Base-by-base conservation (phyloP, 2,797 vertebrate species). In the Yasuhikotakia modesta region DNA sequence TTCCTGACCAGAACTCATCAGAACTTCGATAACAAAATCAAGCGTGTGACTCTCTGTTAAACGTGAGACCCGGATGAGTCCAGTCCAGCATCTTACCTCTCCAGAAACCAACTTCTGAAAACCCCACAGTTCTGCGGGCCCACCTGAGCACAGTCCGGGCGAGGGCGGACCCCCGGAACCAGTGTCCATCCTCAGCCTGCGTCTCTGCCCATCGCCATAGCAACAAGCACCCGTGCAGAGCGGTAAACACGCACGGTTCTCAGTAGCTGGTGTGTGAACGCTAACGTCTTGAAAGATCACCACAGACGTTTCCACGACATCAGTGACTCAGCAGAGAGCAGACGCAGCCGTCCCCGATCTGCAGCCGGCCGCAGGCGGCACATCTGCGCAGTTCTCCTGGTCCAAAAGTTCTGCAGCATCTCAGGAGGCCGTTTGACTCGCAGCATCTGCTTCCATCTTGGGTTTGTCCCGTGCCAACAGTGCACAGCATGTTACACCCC, bases 41-140 rank as follows among this genome's bases (percentile, higher is more conserved):
- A 35, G 6, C 6, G 32, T 5, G 32, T 5, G 32, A 35, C 32
- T 10, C 32, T 10, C 5, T 19, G 50, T 13, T 46, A 46, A 19
- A 52, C n/a, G 19, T 55, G 19, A 53, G 50, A 48, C 12, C 14
- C 13, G 30, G 30, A 39, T 39, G 58, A 58, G 79, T 46, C 74
- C 24, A 79, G 79, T 61, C n/a, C 16, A 50, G 4, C 1, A 32
- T 53, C 79, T 78, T 4, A 39, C 67, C n/a, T 43, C 4, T 4
- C 78, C 46, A 2, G 52, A 67, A 64, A 86, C 57, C 60, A 84
- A 70, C 55, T 81, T 71, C 16, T 81, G 79, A 39, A 39, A 6
- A 39, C 10, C 35, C 35, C 35, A 39, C 7, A 39, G 35, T 39
- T 39, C 35, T 8, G 8, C 35, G 11, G 35, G 35, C 35, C 35